Base-by-base conservation (phyloP, 2,797 vertebrate genomes). In the Argya squamiceps region DNA sequence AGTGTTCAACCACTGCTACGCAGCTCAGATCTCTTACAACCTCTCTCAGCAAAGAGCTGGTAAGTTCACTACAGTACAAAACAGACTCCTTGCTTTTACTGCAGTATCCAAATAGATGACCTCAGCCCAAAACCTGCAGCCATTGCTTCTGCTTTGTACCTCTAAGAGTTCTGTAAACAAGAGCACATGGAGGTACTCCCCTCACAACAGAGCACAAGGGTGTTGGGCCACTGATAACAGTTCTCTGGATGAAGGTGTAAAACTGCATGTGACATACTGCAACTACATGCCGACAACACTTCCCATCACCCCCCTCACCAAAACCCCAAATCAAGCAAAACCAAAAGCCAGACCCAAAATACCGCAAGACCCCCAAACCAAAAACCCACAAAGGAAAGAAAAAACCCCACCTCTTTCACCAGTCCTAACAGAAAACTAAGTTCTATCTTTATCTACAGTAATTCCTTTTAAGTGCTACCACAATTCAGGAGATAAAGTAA, bases 21-120 rank as follows among this genome's bases (percentile, higher is more conserved):
- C 8, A 86, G 71, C 0, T 41, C 36, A 83, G 55, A 49, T 29
- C 2, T 37, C 70, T 44, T 34, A 41, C 0, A 0, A 60, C 11
- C 20, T 68, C 23, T 41, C 46, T 52, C 41, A 63, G 44, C 22
- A 70, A 87, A 94, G 76, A 47, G 43, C n/a, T 65, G 14, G 4
- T 8, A 12, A 64, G 14, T 67, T 63, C 41, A 43, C 23, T 50
- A n/a, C 9, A 63, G 55, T 19, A 73, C 17, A 64, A 39, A 84
- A 43, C 18, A 50, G 30, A 69, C 26, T 55, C 11, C 1, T 0
- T 17, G 49, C 22, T 36, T 75, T 52, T 37, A 77, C 24, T 73
- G 53, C 58, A 68, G 14, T 50, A 49, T 49, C 55, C n/a, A 64
- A 76, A 67, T 0, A 59, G 37, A 83, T n/a, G 30, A 71, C 44